A percentile compares a stretch with the other conserved stretches of the same genome.
These are phyloP conservation scores for Phycodurus eques DNA, from an alignment of 2,113 vertebrate genomes.

Conservation along the genomic window DNA sequence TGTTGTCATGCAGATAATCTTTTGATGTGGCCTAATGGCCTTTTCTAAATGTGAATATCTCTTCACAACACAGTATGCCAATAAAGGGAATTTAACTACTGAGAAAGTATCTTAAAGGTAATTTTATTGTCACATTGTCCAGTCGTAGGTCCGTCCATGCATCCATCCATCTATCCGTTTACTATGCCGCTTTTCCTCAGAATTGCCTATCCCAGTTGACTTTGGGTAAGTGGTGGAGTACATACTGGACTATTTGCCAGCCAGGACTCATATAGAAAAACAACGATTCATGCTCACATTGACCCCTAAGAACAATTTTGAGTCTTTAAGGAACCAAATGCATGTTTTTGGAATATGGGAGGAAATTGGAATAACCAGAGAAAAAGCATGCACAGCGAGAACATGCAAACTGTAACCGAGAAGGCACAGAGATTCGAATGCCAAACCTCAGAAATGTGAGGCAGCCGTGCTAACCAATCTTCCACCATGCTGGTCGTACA, in stretches of 20 bases:
- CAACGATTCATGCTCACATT: neutral
- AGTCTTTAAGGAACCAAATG: neutral
- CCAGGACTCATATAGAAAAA: neutral
- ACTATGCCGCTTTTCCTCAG: neutral
- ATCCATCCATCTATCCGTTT: too few relatives aligned
- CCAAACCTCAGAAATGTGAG: neutral
- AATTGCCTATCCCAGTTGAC: neutral
- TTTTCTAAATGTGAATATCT: too few relatives aligned
- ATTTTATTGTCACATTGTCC: neutral
- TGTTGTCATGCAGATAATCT: neutral
- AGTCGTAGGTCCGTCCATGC: too few relatives aligned
- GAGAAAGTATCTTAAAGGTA: neutral
- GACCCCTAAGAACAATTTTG: neutral
- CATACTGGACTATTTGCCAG: neutral
- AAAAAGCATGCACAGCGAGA: neutral
- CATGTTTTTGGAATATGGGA: neutral
- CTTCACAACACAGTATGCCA: too few relatives aligned
- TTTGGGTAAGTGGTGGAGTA: neutral
- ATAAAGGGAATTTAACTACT: too few relatives aligned
- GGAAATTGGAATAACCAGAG: neutral
- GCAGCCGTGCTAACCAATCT: neutral
- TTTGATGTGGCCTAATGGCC: neutral
- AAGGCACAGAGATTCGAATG: neutral
- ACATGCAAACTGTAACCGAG: neutral
- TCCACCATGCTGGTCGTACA: neutral